Evolutionary conservation across 2,797 vertebrate genomes (phyloP), one percentile per base, ranked within the genome.

Genomic region (Kryptopterus vitreolus): DNA sequence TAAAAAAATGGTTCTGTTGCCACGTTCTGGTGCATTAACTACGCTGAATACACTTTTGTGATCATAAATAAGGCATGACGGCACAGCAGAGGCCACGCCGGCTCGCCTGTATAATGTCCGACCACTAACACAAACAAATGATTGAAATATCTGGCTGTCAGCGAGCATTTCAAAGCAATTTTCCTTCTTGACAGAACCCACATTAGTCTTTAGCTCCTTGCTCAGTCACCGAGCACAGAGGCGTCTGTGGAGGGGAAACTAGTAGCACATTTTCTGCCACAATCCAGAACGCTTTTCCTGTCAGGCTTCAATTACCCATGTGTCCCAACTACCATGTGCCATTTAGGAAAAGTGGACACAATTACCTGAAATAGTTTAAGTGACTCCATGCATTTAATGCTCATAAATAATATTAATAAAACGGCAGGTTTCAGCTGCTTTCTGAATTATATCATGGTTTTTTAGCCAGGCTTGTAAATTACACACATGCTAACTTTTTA

Each of bases 271-370:
- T 84, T 85, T 85, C 80, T 71, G 50, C 80, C 78, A 84, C 81
- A 81, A 80, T 82, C 80, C 84, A 87, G 81, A 81, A 50, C n/a
- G 38, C 81, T 77, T 84, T 86, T 86, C 81, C 81, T 86, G 83
- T 84, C 78, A 70, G 46, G 53, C 82, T 84, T 85, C 83, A 87
- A 87, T 84, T 86, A 85, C 61, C 83, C 83, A 78, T 86, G 65
- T 81, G 83, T 53, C 82, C n/a, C 77, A 84, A 77, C 85, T 82
- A 80, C 79, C 80, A 69, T 83, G 62, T 76, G 82, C 83, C 80
- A 74, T 83, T 86, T 86, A 82, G 55, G 78, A 82, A 83, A 87
- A 87, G 85, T 87, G 86, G 83, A 82, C 76, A 85, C 86, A 85
- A 83, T 86, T 86, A 85, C 81, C 72, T 83, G 77, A 73, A 87